Base-by-base conservation (phyloP, 1,140 invertebrate species). In the Pseudomyrmex cubaensis region DNA sequence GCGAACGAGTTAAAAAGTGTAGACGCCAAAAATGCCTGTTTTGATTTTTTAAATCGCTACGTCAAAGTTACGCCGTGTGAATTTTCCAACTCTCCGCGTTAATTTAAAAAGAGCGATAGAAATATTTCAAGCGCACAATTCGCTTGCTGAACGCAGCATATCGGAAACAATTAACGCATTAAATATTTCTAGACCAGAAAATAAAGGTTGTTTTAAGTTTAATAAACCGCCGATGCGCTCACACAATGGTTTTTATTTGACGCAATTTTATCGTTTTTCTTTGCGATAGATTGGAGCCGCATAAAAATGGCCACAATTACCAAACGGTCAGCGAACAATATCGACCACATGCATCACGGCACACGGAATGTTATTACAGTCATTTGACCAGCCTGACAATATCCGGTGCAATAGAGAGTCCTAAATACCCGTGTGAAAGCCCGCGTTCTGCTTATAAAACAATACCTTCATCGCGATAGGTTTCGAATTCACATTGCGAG, bases 361-460 rank as follows among this genome's bases (percentile, higher is more conserved):
- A 59, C 76, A 44, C 17, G 76, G 35, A 80, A 80, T 61, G 54
- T 80, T 80, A 80, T 80, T 80, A 80, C 54, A 35, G 66, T 44
- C 66, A 59, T 80, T 80, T 72, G 15, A 80, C 20, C 76, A 70
- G 25, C 20, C 54, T 48, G 54, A 44, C 66, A 80, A 80, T 80
- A 72, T 72, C 76, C 76, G 66, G 54, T 57, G 76, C 64, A 59
- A 78, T 48, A 57, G 75, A 78, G 50, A 77, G 13, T 78, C 35
- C 75, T 78, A 70, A 78, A 78, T 78, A 78, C 64, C 52, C 76
- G 76, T 78, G 64, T 70, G 54, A 78, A 78, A 78, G 64, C 54
- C 56, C 54, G 61, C 66, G 76, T 59, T 3, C 76, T 50, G 66
- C 54, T 78, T 48, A 20, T 59, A n/a, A 80, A 80, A 80, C 76